These are phyloP conservation scores for Clinocottus analis DNA, from an alignment of 2,113 vertebrate species.

Conservation along the genomic window DNA sequence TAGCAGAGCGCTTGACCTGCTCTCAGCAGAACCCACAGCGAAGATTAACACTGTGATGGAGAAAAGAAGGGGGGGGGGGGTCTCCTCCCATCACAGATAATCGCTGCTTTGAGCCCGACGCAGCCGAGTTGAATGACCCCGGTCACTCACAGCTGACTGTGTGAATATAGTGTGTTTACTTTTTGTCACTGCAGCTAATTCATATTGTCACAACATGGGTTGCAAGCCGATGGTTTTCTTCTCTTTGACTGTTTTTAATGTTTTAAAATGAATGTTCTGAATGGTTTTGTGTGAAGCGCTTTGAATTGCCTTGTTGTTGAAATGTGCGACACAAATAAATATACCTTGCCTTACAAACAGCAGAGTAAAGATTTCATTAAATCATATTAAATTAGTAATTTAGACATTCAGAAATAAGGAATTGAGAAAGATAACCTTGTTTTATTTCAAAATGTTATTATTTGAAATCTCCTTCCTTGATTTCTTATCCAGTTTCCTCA, in stretches of 20 bases:
- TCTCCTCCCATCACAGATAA: slow-evolving; percentile 36
- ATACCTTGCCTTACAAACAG: too few relatives aligned
- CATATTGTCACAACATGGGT: slow-evolving; percentile 14
- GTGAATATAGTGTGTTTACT: slow-evolving; percentile 6
- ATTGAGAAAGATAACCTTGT: background rate
- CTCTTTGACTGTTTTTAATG: too few relatives aligned
- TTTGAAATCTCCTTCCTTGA: background rate
- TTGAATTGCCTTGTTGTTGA: too few relatives aligned
- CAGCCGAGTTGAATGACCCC: slow-evolving; percentile 29
- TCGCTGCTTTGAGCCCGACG: slow-evolving; percentile 24
- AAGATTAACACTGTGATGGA: slow-evolving; percentile 39
- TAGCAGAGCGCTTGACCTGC: slow-evolving; percentile 28
- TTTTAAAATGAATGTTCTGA: too few relatives aligned
- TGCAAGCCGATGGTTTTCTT: too few relatives aligned
- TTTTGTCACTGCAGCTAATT: background rate
- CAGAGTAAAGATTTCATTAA: background rate
- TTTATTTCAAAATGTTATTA: background rate
- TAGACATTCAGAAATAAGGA: background rate
- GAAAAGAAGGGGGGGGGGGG: background rate
- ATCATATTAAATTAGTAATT: background rate
- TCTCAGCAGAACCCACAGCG: slow-evolving; percentile 17
- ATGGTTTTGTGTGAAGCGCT: too few relatives aligned
- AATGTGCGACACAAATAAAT: too few relatives aligned
- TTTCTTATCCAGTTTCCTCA: background rate
- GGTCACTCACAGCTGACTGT: slow-evolving; percentile 25